Evolutionary conservation across 2,113 vertebrate genomes (phyloP), one percentile per base, ranked within the genome.

Genomic region (Hippopotamus amphibius): DNA sequence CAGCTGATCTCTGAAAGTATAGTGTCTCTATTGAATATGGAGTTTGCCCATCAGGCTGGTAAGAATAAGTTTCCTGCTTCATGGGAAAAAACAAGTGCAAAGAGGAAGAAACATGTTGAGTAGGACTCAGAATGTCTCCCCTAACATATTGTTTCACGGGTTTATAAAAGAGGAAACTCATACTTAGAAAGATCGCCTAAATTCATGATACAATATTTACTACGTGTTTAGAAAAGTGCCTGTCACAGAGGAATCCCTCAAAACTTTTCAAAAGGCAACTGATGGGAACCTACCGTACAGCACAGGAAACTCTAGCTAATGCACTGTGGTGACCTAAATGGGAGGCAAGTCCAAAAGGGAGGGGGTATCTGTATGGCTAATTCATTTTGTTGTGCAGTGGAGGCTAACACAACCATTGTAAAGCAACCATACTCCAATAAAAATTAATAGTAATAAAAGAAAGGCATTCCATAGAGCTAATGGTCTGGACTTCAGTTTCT

Each of bases 91-190:
- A 24, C 21, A 88, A 81, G 1, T 9, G 9, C 15, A 30, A 84
- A 81, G 28, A 30, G 2, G 6, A 77, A 74, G n/a, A 82, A 43
- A 2, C 12, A 8, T 3, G 21, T 22, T 21, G 13, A 82, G 7
- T 5, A 76, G 4, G 41, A 55, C 30, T 68, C 26, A 72, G 28
- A 88, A 63, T 19, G 12, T 87, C 50, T 87, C 43, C 26, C 22
- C 28, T 74, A 13, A 43, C 12, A 30, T 6, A 66, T 0, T 1
- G 21, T 61, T 13, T 33, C 1, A 43, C 0, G 2, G 7, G 57
- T 65, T 63, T 76, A 48, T 63, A 55, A 85, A 69, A 7, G 17
- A 63, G 10, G 26, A 86, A 80, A n/a, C 28, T 65, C 24, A 28
- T 2, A n/a, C 21, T 68, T 41, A 57, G 26, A 43, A 61, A 87